phyloP scores from a whole-genome alignment of 2,888 invertebrate genomes.

The Sarcophaga caerulescens region DNA sequence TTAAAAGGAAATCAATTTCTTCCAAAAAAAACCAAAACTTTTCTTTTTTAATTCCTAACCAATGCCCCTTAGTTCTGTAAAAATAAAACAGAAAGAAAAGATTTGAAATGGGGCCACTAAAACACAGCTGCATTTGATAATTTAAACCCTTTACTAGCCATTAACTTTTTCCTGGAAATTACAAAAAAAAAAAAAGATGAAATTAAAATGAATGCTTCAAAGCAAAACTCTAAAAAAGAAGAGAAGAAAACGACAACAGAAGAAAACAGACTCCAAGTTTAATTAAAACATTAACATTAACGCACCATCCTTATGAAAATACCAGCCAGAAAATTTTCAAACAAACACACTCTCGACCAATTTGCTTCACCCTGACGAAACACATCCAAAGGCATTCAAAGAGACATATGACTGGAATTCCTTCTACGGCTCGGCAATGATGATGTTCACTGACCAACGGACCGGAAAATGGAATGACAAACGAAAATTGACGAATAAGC shows the following conservation, averaged over 20 bases:
- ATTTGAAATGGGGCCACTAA: slow-evolving; percentile 44
- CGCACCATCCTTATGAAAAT: slow-evolving; percentile 61
- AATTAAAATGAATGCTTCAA: background rate
- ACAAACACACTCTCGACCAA: slow-evolving; percentile 13
- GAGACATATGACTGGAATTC: background rate
- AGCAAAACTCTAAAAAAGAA: background rate
- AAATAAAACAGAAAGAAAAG: slow-evolving; percentile 12
- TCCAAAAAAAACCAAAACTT: slow-evolving; percentile 41
- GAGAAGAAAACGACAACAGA: background rate
- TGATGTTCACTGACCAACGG: slow-evolving; percentile 46
- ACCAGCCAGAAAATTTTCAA: slow-evolving; percentile 50
- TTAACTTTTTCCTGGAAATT: slow-evolving; percentile 54
- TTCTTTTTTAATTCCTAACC: background rate
- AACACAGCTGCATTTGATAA: slow-evolving; percentile 66
- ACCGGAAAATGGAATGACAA: slow-evolving; percentile 61
- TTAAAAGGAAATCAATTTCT: slow-evolving; percentile 61
- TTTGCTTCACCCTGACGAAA: background rate
- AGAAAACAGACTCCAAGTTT: slow-evolving; percentile 35
- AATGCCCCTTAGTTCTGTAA: background rate
- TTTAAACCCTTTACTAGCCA: slow-evolving; percentile 65
- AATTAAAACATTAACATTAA: slow-evolving; percentile 69
- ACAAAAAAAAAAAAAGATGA: slow-evolving; percentile 1
- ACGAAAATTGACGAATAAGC: background rate
- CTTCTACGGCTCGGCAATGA: slow-evolving; percentile 11
- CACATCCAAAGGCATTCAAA: slow-evolving; percentile 5